Base-by-base conservation (phyloP, 2,113 vertebrate species). In the Microtus pennsylvanicus region DNA sequence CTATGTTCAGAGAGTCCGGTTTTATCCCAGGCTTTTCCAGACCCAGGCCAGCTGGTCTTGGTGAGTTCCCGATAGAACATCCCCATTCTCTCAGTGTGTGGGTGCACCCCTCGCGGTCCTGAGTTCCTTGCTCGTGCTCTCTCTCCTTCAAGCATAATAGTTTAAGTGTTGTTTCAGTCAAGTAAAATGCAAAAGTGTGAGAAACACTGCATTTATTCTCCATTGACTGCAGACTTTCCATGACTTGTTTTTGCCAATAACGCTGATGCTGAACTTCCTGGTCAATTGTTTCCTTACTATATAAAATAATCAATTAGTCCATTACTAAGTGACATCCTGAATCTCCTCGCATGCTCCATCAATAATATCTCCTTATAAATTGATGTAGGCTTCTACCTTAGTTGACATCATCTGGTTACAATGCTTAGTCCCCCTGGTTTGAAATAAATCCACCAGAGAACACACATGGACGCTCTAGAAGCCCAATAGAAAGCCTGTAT, bases 251-350 rank as follows among this genome's bases (percentile, higher is more conserved):
- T 83, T 77, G n/a, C 17, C 77, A 92, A 45, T 82, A 88, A 88
- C 69, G 83, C 2, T 61, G 80, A 70, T 72, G 47, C 55, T 52
- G 89, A 83, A n/a, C 83, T 89, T 83, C 17, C 85, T 72, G 50
- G 50, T 77, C 35, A 45, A 78, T 70, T 94, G 81, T 69, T 69
- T 82, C 33, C 10, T 50, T 22, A 13, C 63, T 92, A 96, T 78
- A 91, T 78, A 91, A 96, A 65, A 80, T 86, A 88, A 87, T 88
- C 77, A 82, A 83, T 76, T 58, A 88, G 61, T 30, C 42, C 50
- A 77, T 94, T 76, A 83, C 24, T 16, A 80, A 88, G 26, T 47
- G 26, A 19, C 33, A 69, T 19, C 55, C 38, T 50, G 22, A 65
- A 24, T 67, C 52, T 90, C 50, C 4, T 80, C 65, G 30, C 13